Percentiles rank a stretch among this genome's conserved stretches.
Conservation (phyloP, 2,888 invertebrate species). For the Noctua fimbriata region DNA sequence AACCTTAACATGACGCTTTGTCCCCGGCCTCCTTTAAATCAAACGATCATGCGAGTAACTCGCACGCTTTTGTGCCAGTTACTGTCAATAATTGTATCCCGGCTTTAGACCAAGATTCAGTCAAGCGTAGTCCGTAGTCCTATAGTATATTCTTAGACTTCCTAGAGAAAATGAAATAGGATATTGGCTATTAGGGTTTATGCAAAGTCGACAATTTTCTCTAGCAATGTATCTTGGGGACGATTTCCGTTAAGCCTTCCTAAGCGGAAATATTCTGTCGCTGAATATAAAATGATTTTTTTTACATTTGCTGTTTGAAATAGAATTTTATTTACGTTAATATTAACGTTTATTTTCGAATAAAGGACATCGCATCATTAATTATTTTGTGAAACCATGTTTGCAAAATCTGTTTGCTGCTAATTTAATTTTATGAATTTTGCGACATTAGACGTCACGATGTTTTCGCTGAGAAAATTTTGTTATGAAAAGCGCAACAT, state of each 20-base stretch:
- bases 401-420: slow-evolving; percentile 21
- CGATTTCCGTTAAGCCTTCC: slow-evolving; percentile 42
- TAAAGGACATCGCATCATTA: slow-evolving; percentile 22
- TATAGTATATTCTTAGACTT: slow-evolving; percentile 18
- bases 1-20: not conserved
- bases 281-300: slow-evolving; percentile 4
- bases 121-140: slow-evolving; percentile 1
- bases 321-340: not conserved
- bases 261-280: slow-evolving; percentile 34
- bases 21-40: not conserved
- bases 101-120: not conserved
- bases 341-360: slow-evolving; percentile 7
- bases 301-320: slow-evolving; percentile 3
- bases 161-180: slow-evolving; percentile 41
- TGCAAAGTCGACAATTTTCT: slow-evolving; percentile 39
- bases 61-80: not conserved
- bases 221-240: slow-evolving; percentile 59
- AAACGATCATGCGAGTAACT: not conserved
- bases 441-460: not conserved
- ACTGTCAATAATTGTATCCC: not conserved
- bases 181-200: slow-evolving; percentile 43
- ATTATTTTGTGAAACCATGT: slow-evolving; percentile 19
- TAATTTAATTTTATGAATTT: slow-evolving; percentile 30
- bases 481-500: not conserved
- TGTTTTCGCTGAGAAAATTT: slow-evolving; percentile 4